These are phyloP conservation scores for Himalopsyche phryganea DNA, from an alignment of 1,140 invertebrate species.

Conservation along the genomic window DNA sequence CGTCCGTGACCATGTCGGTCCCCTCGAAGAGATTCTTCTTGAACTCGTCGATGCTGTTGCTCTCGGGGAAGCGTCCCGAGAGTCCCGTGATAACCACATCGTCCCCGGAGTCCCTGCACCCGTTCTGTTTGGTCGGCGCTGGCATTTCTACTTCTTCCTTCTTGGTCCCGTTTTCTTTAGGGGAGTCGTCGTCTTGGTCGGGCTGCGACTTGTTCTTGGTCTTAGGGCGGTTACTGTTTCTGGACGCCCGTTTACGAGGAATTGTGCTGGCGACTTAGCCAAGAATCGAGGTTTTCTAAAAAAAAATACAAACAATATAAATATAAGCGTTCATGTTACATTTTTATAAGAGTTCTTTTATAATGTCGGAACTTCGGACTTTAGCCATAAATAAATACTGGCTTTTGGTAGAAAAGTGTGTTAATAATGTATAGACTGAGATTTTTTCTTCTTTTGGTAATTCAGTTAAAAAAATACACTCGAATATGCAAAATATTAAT, in stretches of 20 bases:
- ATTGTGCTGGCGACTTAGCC: conserved; percentile 20
- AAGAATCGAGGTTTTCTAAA: conserved; percentile 32
- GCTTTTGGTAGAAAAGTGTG: too few species aligned
- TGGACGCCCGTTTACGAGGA: conserved; percentile 29
- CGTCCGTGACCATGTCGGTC: conserved; percentile 81
- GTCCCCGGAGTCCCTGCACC: conserved; percentile 42
- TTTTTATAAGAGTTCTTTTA: too few species aligned
- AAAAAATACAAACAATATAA: conserved; percentile 8
- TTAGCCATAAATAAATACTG: too few species aligned
- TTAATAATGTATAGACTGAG: too few species aligned
- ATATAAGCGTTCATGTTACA: too few species aligned
- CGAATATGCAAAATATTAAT: too few species aligned
- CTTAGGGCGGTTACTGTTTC: conserved; percentile 18
- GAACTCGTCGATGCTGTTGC: conserved; percentile 80
- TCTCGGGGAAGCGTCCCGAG: conserved; percentile 82
- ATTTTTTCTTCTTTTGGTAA: too few species aligned
- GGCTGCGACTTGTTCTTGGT: conserved; percentile 12
- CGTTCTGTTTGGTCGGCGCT: conserved; percentile 13
- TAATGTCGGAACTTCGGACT: too few species aligned
- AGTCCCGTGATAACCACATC: conserved; percentile 83
- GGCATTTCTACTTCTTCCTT: conserved; percentile 2
- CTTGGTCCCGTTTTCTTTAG: background rate
- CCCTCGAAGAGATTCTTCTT: conserved; percentile 76
- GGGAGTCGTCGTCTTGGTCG: background rate
- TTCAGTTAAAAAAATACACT: too few species aligned